Conservation (phyloP, 2,113 vertebrate species). For the Origma solitaria region DNA sequence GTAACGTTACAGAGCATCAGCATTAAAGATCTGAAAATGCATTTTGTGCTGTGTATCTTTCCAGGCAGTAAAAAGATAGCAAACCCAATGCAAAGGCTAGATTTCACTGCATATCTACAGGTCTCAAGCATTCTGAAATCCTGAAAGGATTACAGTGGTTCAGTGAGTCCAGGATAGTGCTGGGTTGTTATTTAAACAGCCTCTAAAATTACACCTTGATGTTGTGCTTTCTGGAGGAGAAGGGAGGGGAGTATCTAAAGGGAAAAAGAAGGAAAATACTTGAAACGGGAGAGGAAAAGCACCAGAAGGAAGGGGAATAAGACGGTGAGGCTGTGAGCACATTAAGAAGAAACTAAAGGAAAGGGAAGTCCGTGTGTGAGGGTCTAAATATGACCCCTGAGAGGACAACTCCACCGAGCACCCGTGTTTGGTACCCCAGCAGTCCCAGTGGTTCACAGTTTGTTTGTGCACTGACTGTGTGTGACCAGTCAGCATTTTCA, state of each 20-base stretch:
- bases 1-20: neutral
- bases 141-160: neutral
- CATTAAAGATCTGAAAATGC: neutral
- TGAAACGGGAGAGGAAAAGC: neutral
- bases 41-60: neutral
- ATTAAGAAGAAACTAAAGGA: neutral
- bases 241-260: neutral
- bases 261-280: neutral
- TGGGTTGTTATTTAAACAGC: neutral
- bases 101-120: neutral
- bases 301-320: neutral
- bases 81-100: neutral
- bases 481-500: neutral
- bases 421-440: neutral
- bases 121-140: neutral
- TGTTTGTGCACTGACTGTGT: neutral
- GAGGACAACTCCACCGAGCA: neutral
- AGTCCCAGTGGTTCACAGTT: neutral
- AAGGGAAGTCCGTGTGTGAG: neutral
- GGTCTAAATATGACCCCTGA: neutral
- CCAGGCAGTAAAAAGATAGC: neutral
- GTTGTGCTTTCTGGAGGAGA: neutral
- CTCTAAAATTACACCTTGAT: neutral
- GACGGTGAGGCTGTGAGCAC: fast-evolving
- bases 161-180: neutral